Evolutionary conservation across 30 jellyfish, hydroid and myxozoan genomes (phyloP), one percentile per base, ranked within the genome.

Genomic region (Turritopsis rubra): DNA sequence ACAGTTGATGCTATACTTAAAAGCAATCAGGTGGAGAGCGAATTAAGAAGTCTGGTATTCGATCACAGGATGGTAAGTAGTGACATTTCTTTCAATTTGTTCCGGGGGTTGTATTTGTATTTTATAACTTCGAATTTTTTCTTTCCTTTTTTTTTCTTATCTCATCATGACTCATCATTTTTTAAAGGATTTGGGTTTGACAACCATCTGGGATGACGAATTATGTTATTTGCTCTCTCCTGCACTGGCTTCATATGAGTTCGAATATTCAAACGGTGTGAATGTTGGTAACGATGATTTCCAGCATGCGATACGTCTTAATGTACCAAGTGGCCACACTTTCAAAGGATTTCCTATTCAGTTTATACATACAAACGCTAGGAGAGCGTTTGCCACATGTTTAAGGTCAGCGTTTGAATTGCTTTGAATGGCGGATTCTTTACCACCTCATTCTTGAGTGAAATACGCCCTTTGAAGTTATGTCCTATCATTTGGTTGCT

Each of bases 301-400:
- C 29, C 98, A 92, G 81, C 95, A 92, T 77, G 96, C 96, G 18
- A 84, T 92, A 52, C 91, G 96, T 1, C 88, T 94, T 7, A 81
- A 92, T 60, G 96, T 92, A 8, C 98, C 98, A 1, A 94, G 88
- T 84, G 98, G 98, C 8, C 98, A 92, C 81, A 92, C 98, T 21
- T 92, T 92, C 88, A 92, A 92, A 66, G 98, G 96, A 71, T 92
- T 92, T 65, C 98, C 98, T 4, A 88, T 92, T n/a, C 98, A 92
- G 72, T 92, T 92, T 83, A 81, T 25, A 18, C 95, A 92, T 85
- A 83, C 86, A 16, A 88, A 92, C 68, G 85, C 98, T 5, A 85
- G 87, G 29, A 89, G 85, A 66, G 96, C 96, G 23, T 88, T 92
- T 72, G 84, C 96, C 18, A 73, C 88, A 27, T 92, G 98, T 72